Conservation (phyloP, 37 sponge, comb jelly and placozoan species). For the Mnemiopsis leidyi region DNA sequence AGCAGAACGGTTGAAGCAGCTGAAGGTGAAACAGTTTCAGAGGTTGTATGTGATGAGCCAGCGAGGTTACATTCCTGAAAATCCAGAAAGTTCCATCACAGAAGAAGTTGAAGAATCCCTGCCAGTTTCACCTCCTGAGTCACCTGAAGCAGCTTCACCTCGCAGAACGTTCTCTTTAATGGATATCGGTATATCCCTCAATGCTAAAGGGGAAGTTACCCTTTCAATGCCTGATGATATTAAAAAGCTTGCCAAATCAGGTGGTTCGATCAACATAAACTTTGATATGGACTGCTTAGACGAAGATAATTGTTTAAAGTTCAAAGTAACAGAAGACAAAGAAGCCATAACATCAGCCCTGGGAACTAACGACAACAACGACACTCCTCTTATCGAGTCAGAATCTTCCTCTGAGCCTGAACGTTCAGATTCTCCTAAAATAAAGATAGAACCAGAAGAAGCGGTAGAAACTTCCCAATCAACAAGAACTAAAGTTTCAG, state of each 20-base stretch:
- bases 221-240: conserved; percentile 28
- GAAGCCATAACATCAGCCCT: neutral
- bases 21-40: neutral
- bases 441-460: neutral
- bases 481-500: neutral
- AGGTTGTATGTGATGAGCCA: neutral
- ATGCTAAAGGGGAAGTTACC: conserved; percentile 27
- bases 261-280: conserved; percentile 8
- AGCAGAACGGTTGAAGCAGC: neutral
- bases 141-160: neutral
- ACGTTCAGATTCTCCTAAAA: neutral
- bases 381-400: neutral
- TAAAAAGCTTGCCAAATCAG: neutral
- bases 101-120: neutral
- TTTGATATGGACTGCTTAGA: conserved; percentile 12
- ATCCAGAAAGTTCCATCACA: neutral
- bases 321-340: neutral
- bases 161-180: neutral
- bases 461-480: neutral
- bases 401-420: neutral
- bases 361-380: neutral
- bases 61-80: neutral
- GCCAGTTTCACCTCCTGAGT: neutral
- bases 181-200: conserved; percentile 41
- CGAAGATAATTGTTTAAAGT: conserved; percentile 13